Evolutionary conservation across 2,797 vertebrate genomes (phyloP).

Genomic region (Lithobates pipiens): DNA sequence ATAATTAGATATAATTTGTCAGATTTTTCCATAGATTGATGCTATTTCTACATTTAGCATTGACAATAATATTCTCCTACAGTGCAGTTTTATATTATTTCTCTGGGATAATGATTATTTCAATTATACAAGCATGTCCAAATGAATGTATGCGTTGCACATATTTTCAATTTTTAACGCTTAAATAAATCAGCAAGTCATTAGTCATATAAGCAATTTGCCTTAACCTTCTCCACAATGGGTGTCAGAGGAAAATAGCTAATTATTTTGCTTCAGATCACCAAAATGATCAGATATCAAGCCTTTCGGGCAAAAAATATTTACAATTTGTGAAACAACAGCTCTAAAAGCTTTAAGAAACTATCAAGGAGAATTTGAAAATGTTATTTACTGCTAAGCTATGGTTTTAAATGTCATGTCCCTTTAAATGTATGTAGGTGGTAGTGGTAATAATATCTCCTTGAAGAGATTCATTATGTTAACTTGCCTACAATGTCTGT

Average conservation of each 20-base stretch:
- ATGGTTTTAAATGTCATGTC: constrained; percentile 18
- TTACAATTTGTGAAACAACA: constrained; percentile 3
- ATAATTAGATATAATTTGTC: too few relatives aligned
- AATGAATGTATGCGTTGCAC: constrained; percentile 36
- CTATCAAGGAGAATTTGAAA: not conserved
- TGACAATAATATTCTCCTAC: not conserved
- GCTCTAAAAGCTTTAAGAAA: not conserved
- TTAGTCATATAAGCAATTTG: constrained; percentile 39
- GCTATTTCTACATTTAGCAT: not conserved
- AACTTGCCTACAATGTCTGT: not conserved
- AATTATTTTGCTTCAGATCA: constrained; percentile 49
- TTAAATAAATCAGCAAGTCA: constrained; percentile 48
- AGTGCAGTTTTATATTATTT: constrained; percentile 17
- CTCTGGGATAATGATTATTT: constrained; percentile 27
- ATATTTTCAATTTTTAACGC: constrained; percentile 47
- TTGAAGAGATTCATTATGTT: not conserved
- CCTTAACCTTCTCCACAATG: constrained; percentile 35
- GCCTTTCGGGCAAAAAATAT: constrained; percentile 39
- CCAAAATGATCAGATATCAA: constrained; percentile 26
- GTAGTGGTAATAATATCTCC: not conserved
- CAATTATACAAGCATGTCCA: constrained; percentile 42
- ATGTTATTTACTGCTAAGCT: not conserved
- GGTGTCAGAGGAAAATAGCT: constrained; percentile 31
- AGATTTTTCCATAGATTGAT: not conserved
- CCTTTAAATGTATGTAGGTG: constrained; percentile 8